phyloP scores from a whole-genome alignment of 1,140 invertebrate species.

The Idris sp. region DNA sequence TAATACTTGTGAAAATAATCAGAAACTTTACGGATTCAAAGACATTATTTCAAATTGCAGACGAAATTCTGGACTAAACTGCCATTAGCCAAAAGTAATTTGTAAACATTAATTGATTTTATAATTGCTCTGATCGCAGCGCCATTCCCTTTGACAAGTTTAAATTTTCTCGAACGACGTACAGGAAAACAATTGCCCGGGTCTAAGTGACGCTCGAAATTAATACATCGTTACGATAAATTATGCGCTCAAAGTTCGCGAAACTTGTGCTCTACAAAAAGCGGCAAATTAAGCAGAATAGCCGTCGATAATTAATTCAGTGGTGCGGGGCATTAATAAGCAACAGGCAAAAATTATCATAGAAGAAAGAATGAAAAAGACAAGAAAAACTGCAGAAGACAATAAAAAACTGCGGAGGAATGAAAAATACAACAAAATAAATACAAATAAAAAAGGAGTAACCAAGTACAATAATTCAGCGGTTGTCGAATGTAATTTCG shows the following conservation, averaged over 20 bases:
- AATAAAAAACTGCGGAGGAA: too few relatives aligned
- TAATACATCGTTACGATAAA: constrained; percentile 49
- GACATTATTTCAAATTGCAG: constrained; percentile 26
- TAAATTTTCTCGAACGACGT: too few relatives aligned
- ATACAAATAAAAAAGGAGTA: too few relatives aligned
- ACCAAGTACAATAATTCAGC: constrained; percentile 44
- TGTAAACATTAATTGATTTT: constrained; percentile 7
- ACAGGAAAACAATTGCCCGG: too few relatives aligned
- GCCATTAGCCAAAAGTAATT: constrained; percentile 12
- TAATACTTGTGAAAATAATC: constrained; percentile 52
- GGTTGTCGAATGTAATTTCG: constrained; percentile 32
- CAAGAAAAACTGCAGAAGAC: background rate
- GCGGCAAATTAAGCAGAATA: constrained; percentile 32
- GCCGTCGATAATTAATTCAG: constrained; percentile 50
- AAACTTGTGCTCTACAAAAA: constrained; percentile 16
- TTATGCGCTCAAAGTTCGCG: constrained; percentile 32
- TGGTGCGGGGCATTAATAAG: constrained; percentile 20
- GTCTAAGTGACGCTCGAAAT: constrained; percentile 15
- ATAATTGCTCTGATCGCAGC: too few relatives aligned
- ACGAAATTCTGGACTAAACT: constrained; percentile 17
- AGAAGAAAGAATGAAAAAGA: background rate
- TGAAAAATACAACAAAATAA: too few relatives aligned
- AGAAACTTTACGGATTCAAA: constrained; percentile 43
- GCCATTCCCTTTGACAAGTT: too few relatives aligned
- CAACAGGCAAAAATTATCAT: constrained; percentile 2